These are phyloP conservation scores for Cuculus canorus DNA, from an alignment of 2,797 vertebrate species.

Conservation along the genomic window DNA sequence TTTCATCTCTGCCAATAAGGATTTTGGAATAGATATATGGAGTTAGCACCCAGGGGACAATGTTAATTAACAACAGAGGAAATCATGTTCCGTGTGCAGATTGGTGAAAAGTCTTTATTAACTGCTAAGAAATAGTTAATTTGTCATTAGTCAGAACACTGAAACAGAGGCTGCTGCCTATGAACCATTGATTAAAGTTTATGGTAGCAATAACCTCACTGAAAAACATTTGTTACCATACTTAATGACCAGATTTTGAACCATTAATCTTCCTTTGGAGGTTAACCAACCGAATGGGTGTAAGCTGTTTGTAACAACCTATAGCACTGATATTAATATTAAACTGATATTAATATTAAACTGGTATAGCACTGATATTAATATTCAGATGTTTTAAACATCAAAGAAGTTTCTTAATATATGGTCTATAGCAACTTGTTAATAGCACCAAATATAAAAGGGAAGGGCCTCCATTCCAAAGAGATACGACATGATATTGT, in stretches of 20 bases:
- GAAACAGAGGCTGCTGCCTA: conserved; percentile 61
- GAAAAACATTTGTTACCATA: conserved; percentile 75
- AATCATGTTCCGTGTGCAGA: conserved; percentile 69
- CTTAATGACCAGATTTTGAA: conserved; percentile 75
- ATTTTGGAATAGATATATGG: conserved; percentile 40
- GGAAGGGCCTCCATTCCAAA: not conserved
- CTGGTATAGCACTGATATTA: conserved; percentile 55
- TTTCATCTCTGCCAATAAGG: conserved; percentile 54
- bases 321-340: conserved; percentile 64
- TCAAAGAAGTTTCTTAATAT: conserved; percentile 57
- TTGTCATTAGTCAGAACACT: conserved; percentile 73
- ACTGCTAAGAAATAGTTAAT: conserved; percentile 79
- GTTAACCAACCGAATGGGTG: conserved; percentile 69
- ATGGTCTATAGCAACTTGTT: conserved; percentile 38
- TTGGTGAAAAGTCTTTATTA: conserved; percentile 76
- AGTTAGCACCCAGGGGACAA: conserved; percentile 30
- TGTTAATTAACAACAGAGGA: conserved; percentile 62
- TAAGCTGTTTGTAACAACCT: conserved; percentile 71
- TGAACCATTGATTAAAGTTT: conserved; percentile 75
- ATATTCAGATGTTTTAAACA: conserved; percentile 64
- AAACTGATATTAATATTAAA: conserved; percentile 71
- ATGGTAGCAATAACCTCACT: conserved; percentile 72
- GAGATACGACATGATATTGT: not conserved
- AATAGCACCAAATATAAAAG: conserved; percentile 34
- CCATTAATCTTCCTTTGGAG: conserved; percentile 72